Percentiles rank a stretch among this genome's conserved stretches.
Conservation (phyloP, 2,797 vertebrate species). For the Gambelia wislizenii region DNA sequence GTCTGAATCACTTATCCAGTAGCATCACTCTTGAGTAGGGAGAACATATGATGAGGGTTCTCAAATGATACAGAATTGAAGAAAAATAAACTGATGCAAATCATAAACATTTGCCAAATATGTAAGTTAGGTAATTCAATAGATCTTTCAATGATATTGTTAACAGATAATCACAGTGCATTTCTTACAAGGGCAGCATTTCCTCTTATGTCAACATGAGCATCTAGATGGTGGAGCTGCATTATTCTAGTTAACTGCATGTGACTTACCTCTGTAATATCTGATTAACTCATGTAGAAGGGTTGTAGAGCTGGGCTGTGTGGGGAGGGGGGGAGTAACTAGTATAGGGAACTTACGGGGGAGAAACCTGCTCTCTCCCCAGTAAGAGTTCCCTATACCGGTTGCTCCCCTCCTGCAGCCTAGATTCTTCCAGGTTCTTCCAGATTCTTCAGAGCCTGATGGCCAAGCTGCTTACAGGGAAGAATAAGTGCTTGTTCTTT, state of each 20-base stretch:
- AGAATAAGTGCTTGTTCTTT: not conserved
- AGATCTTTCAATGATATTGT: not conserved
- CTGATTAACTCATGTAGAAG: not conserved
- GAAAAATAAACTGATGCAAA: not conserved
- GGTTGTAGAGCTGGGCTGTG: not conserved
- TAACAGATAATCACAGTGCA: not conserved
- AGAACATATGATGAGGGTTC: not conserved
- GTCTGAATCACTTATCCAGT: slow-evolving; percentile 28
- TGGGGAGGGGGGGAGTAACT: no score
- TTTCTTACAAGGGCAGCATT: not conserved
- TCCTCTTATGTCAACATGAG: not conserved
- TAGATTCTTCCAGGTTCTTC: not conserved
- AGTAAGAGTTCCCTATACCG: not conserved
- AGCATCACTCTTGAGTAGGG: slow-evolving; percentile 9
- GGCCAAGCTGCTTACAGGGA: not conserved
- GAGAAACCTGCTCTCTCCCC: not conserved
- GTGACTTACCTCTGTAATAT: not conserved
- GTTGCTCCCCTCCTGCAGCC: no score
- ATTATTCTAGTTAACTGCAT: no score
- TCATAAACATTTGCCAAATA: not conserved
- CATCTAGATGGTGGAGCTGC: not conserved
- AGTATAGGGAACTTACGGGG: no score
- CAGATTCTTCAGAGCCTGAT: not conserved
- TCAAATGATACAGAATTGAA: not conserved
- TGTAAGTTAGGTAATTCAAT: not conserved